Percentiles rank a stretch among this genome's conserved stretches.
phyloP scores from a whole-genome alignment of 1,140 invertebrate genomes.

The Bicyclus anynana region DNA sequence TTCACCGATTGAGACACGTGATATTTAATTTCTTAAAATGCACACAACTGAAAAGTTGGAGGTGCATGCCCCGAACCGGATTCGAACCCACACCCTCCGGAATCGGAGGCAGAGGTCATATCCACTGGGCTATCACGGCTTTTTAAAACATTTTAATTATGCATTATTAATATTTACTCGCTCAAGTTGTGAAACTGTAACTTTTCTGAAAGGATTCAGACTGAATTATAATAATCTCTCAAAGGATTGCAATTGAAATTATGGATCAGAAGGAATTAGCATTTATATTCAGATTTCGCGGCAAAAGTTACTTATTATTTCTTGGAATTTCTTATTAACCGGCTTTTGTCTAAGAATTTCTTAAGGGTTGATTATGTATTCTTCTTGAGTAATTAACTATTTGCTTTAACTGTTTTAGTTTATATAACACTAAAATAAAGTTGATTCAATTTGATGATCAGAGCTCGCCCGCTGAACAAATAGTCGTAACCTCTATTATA shows the following conservation, averaged over 20 bases:
- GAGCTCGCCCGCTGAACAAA: no score
- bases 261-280: constrained; percentile 60
- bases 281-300: constrained; percentile 66
- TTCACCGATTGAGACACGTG: no score
- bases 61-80: no score
- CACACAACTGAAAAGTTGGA: no score
- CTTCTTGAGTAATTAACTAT: not conserved
- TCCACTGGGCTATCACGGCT: no score
- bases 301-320: constrained; percentile 59
- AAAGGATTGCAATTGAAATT: constrained; percentile 62
- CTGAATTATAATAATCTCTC: constrained; percentile 67
- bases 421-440: no score
- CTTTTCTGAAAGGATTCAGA: constrained; percentile 57
- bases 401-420: not conserved
- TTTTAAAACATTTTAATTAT: constrained; percentile 23
- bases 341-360: constrained; percentile 16
- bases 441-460: not conserved
- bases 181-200: constrained; percentile 44
- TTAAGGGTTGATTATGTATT: not conserved
- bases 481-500: no score
- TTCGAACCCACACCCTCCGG: no score
- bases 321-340: constrained; percentile 38
- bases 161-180: constrained; percentile 56
- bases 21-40: no score
- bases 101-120: no score